Percentiles rank a stretch among this genome's conserved stretches.
Conservation (phyloP, 2,888 invertebrate species). For the Acholoe squamosa region DNA sequence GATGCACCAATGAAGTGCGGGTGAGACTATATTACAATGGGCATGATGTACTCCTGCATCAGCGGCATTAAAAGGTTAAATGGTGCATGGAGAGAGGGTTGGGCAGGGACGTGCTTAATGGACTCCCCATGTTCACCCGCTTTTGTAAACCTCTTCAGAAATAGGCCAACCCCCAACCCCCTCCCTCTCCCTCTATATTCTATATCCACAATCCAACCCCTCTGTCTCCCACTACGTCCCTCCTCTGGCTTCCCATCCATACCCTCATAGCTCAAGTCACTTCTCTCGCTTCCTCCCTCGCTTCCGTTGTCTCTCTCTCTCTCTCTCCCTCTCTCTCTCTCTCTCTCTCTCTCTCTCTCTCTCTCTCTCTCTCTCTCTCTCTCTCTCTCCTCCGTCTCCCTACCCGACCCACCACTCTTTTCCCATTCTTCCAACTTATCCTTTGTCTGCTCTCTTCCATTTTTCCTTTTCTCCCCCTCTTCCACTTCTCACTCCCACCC, state of each 20-base stretch:
- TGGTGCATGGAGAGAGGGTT: not conserved
- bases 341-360: not conserved
- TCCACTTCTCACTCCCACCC: too few relatives aligned
- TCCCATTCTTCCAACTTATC: too few relatives aligned
- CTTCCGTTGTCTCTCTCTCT: not conserved
- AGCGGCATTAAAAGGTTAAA: not conserved
- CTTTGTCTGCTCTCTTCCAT: too few relatives aligned
- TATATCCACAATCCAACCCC: too few relatives aligned
- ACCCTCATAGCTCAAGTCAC: too few relatives aligned
- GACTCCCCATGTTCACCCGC: not conserved
- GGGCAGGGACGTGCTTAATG: not conserved
- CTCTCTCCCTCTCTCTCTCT: not conserved
- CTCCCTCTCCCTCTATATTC: too few relatives aligned
- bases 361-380: not conserved
- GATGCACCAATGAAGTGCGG: too few relatives aligned
- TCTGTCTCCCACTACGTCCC: not conserved
- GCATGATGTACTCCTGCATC: too few relatives aligned
- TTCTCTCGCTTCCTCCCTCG: not conserved
- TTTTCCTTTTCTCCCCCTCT: too few relatives aligned
- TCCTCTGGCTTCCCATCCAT: not conserved
- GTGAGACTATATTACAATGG: too few relatives aligned
- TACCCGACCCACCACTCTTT: not conserved
- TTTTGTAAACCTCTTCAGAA: constrained; percentile 1
- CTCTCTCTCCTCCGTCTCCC: not conserved
- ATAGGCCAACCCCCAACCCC: not conserved